Conservation (phyloP, 2,888 invertebrate species). For the Eupithecia tripunctaria region DNA sequence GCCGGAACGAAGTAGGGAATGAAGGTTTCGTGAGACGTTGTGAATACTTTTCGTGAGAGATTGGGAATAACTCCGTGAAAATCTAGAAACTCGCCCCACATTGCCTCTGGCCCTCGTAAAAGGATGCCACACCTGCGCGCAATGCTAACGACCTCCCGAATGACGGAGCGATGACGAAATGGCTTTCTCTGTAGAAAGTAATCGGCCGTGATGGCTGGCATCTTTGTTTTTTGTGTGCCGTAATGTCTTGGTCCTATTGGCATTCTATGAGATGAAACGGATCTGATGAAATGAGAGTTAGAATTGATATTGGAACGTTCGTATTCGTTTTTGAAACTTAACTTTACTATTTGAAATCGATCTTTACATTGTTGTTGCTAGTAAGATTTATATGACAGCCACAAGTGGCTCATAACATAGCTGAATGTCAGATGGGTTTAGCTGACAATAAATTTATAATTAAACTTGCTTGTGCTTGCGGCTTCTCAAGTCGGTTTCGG, state of each 20-base stretch:
- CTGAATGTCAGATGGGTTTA: neutral
- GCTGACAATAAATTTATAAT: neutral
- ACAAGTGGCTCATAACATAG: neutral
- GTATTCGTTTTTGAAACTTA: neutral
- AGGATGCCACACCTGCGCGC: slow-evolving; percentile 33
- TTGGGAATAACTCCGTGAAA: too few relatives aligned
- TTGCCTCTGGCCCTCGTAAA: slow-evolving; percentile 23
- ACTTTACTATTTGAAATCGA: neutral
- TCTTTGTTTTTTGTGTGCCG: slow-evolving; percentile 47
- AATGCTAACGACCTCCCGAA: slow-evolving; percentile 34
- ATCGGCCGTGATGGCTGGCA: slow-evolving; percentile 45
- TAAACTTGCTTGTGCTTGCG: neutral
- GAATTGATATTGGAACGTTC: neutral
- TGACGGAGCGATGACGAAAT: slow-evolving; percentile 45
- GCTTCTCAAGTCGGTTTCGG: too few relatives aligned
- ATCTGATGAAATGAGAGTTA: slow-evolving; percentile 27
- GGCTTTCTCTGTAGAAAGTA: slow-evolving; percentile 57
- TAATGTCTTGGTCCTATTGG: slow-evolving; percentile 44
- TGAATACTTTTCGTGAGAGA: too few relatives aligned
- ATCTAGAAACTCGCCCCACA: neutral
- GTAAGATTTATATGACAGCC: neutral
- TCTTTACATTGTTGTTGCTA: neutral
- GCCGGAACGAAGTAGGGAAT: too few relatives aligned
- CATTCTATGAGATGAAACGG: slow-evolving; percentile 32
- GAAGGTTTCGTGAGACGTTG: too few relatives aligned